Base-by-base conservation (phyloP, 2,888 invertebrate genomes). In the Dyspetes luteomarginatus region DNA sequence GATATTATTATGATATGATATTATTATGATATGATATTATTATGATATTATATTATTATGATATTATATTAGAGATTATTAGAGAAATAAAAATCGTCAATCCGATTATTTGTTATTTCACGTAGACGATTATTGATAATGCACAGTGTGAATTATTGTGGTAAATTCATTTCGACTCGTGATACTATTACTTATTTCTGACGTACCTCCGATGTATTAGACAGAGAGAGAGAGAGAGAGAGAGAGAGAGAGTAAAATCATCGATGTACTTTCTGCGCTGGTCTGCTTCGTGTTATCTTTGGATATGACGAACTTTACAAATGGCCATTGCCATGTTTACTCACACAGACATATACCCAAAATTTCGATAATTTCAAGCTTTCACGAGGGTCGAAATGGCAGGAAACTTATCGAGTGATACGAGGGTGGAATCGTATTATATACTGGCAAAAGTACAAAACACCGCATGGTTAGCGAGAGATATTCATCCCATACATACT, bases 71-170 rank as follows among this genome's bases (percentile, higher is more conserved):
- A 36, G 36, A 9, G 12, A 36, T 7, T 12, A 36, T 12, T 12
- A 73, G 62, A 62, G 43, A 15, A 62, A 12, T 24, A 48, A 24
- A 24, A 9, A 28, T 62, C 52, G 52, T n/a, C 24, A 15, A 26
- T 26, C 7, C 22, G 3, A 19, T 12, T 26, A 73, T 73, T 73
- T 73, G 62, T 73, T 52, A 64, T 62, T 64, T 12, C 52, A 15
- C 41, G 62, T 26, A 41, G 50, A 73, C 55, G 72, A 64, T 72
- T 72, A 62, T 64, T 41, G 55, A 26, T 64, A 64, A 73, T 73
- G 17, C 62, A 52, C 43, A n/a, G n/a, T 52, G 62, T 28, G 43
- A 73, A 73, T 73, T 64, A 64, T 52, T 19, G n/a, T 7, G 2
- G 4, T 50, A 15, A 5, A 12, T 17, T 1, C 50, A 72, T 50